A percentile compares a stretch with the other conserved stretches of the same genome.
These are phyloP conservation scores for Trogon melanurus DNA, from an alignment of 2,113 vertebrate species.

Conservation along the genomic window DNA sequence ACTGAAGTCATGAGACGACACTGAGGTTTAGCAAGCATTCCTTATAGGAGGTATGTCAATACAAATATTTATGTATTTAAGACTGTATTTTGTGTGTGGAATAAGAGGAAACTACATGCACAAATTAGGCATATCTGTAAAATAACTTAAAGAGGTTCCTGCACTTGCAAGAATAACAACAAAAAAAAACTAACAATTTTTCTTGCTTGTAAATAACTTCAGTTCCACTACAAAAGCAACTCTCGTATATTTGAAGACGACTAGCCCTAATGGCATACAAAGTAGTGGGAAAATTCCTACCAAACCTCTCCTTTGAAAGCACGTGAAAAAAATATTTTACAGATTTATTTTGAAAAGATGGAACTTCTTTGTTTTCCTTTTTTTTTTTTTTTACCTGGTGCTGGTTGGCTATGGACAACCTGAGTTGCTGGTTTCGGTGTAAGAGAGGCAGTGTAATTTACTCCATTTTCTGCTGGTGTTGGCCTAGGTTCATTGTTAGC, in stretches of 20 bases:
- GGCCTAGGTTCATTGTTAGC: constrained; percentile 82
- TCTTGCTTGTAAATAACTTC: neutral
- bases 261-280: neutral
- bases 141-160: neutral
- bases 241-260: neutral
- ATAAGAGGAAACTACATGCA: neutral
- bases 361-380: neutral
- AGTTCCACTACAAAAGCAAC: neutral
- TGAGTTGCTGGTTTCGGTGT: constrained; percentile 86
- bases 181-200: neutral
- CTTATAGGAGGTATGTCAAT: neutral
- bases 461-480: constrained; percentile 90
- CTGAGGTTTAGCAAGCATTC: neutral
- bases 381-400: constrained; percentile 81
- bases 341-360: neutral
- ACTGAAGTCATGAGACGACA: neutral
- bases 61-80: neutral
- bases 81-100: neutral
- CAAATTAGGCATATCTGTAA: neutral
- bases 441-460: constrained; percentile 84
- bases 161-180: neutral
- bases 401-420: constrained; percentile 83
- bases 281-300: neutral
- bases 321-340: neutral
- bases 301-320: neutral